phyloP scores from a whole-genome alignment of 2,113 vertebrate genomes.

The Aegypius monachus region DNA sequence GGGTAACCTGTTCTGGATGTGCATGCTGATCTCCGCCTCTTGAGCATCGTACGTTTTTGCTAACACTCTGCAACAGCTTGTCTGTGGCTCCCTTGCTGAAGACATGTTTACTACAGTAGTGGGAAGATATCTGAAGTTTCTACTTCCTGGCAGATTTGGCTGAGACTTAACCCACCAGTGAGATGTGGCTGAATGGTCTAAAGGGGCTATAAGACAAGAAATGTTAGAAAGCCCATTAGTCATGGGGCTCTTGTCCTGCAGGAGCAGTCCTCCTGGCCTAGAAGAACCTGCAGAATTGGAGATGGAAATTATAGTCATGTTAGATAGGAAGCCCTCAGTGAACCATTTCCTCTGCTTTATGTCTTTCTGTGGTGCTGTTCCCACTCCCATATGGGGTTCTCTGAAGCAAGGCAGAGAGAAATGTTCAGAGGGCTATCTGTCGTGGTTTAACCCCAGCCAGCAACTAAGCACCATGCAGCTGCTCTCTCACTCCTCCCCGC shows the following conservation, averaged over 20 bases:
- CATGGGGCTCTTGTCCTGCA: neutral
- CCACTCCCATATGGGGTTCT: neutral
- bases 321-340: neutral
- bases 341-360: neutral
- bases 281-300: neutral
- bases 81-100: neutral
- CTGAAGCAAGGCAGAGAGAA: neutral
- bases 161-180: neutral
- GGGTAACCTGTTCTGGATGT: too few relatives aligned
- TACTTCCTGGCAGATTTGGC: neutral
- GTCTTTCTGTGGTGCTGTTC: neutral
- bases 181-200: neutral
- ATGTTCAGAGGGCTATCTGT: neutral
- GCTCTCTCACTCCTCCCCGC: too few relatives aligned
- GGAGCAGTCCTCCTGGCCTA: neutral
- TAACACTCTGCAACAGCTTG: neutral
- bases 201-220: neutral
- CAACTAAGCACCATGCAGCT: too few relatives aligned
- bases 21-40: neutral
- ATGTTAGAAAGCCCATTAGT: neutral
- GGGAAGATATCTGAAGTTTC: neutral
- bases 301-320: neutral
- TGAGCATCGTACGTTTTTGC: accelerated
- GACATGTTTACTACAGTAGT: neutral
- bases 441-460: too few relatives aligned